Base-by-base conservation (phyloP, 2,888 invertebrate species). In the Morpho achilles region DNA sequence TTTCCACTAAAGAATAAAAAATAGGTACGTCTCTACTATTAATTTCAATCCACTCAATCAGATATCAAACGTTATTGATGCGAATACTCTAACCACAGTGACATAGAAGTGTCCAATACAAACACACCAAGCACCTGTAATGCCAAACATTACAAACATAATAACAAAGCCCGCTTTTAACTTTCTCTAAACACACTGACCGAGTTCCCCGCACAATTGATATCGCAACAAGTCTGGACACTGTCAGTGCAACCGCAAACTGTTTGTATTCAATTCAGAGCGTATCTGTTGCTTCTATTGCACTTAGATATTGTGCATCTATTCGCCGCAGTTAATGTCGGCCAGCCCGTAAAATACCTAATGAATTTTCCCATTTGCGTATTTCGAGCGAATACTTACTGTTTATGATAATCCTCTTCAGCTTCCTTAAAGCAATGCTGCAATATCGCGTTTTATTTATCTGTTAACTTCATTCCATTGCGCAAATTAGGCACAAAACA, bases 241-340 rank as follows among this genome's bases (percentile, higher is more conserved):
- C 67, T 76, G 74, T 75, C 75, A 75, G 72, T 74, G 76, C 69
- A 71, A 70, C 76, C 79, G 71, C 76, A 77, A 73, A 74, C 72
- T 76, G 75, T 76, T 77, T 74, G 73, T 68, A 70, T 75, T 75
- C 72, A 71, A 74, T 74, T 73, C 70, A 62, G 67, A 62, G 61
- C 62, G 46, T 47, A 42, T 54, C 54, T 54, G 62, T 55, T 64
- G 66, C 70, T 70, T 73, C 68, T 69, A 55, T 65, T 60, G 64
- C 65, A 49, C 49, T 57, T 59, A 56, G 48, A 59, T 60, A 42
- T 22, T 42, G 41, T 51, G 42, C 50, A 48, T 59, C 42, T 47
- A 46, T 53, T 60, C 56, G 23, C 50, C 41, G 47, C 16, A 42
- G 51, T 55, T 52, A 47, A 55, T 53, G 58, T 46, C 53, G 44